Base-by-base conservation (phyloP, 1,140 invertebrate genomes). In the Parapsyche elsis region DNA sequence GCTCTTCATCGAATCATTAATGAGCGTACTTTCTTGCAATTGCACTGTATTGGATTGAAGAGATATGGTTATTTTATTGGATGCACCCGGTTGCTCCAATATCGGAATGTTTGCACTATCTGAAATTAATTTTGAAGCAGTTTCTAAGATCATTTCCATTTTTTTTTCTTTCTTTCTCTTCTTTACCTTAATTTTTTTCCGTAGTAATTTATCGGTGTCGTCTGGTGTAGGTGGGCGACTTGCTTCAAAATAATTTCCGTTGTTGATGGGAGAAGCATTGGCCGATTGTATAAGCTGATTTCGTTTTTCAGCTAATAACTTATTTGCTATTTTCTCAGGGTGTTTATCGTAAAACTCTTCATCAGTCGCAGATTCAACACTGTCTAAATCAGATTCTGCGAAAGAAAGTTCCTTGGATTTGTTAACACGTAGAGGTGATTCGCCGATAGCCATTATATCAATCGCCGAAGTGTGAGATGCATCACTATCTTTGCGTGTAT, bases 311-410 rank as follows among this genome's bases (percentile, higher is more conserved):
- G 91, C 91, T 23, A 94, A 84, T 67, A 94, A 74, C 86, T 94
- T 94, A 76, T 90, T 93, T 0, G 92, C 92, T 59, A 94, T 85
- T 80, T 90, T 90, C 81, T 95, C 93, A 0, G 95, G 95, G 88
- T 95, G 90, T 83, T 94, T 91, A 85, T 95, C 94, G 85, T 96
- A 95, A 87, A 96, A 96, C 82, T 95, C 94, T 88, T 95, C 94
- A 85, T 96, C 95, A 0, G 94, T 95, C 57, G 94, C 94, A 38
- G 94, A 94, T 85, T 96, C 93, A 24, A 93, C 92, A 0, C 94
- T 96, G 80, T 95, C 94, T 10, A 96, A 89, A 85, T 96, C 95
- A 0, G 94, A 94, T 87, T 96, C 95, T 26, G 89, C 87, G 57
- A 95, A 91, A 9, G 89, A 88, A 9, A 87, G 87, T 83, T 92